Base-by-base conservation (phyloP, 2,888 invertebrate genomes). In the Seira musarum region DNA sequence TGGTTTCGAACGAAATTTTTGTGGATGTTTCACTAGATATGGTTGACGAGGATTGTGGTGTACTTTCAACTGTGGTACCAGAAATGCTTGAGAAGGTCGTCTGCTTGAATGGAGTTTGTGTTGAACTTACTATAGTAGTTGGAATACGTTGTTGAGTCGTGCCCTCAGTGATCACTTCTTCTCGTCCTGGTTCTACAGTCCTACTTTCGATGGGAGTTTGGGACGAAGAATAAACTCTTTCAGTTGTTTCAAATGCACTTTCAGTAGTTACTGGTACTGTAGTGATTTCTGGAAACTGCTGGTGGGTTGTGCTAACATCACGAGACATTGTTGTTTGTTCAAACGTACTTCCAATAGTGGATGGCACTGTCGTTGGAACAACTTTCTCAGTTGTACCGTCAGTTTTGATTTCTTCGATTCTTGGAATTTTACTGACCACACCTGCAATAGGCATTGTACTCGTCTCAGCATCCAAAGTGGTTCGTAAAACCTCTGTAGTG, bases 1-100 rank as follows among this genome's bases (percentile, higher is more conserved):
- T 76, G 15, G 67, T 74, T n/a, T 80, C 80, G 8, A 64, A 61
- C 13, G n/a, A 35, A 66, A 66, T 24, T 65, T 70, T 66, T 1
- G 71, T 71, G 2, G 67, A n/a, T n/a, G n/a, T 71, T 63, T 49
- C 57, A 61, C 61, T 67, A 53, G 71, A 35, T 24, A 61, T 22
- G 46, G 21, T n/a, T n/a, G n/a, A n/a, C n/a, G n/a, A n/a, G n/a
- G n/a, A n/a, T n/a, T n/a, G n/a, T n/a, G 68, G 17, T 46, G 68
- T 5, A 5, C 17, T 25, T 15, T n/a, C 63, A 40, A 64, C 5
- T n/a, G n/a, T n/a, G n/a, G n/a, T n/a, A n/a, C n/a, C n/a, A 30
- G 19, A 2, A n/a, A n/a, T n/a, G n/a, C n/a, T n/a, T n/a, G n/a
- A n/a, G n/a, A n/a, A n/a, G 19, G 61, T 65, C 2, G 30, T 61